Percentiles rank a stretch among this genome's conserved stretches.
Conservation (phyloP, 2,888 invertebrate genomes). For the Melitaea athalia region DNA sequence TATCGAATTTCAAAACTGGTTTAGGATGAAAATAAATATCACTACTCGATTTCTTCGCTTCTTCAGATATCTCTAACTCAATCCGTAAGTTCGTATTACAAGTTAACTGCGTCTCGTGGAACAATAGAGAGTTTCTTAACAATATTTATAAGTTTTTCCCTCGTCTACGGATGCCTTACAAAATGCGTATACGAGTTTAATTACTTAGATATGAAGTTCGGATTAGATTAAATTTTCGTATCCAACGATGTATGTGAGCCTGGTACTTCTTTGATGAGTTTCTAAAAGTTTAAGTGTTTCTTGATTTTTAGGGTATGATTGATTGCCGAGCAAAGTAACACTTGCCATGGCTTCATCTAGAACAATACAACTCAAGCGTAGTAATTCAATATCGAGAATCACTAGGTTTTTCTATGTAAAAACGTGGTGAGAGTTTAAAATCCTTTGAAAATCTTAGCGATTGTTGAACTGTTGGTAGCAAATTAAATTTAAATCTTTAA, state of each 20-base stretch:
- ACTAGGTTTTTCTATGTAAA: no score
- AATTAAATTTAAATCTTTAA: no score
- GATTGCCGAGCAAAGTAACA: no score
- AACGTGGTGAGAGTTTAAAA: no score
- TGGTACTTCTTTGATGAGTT: neutral
- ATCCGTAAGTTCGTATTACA: constrained; percentile 23
- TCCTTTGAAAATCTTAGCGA: no score
- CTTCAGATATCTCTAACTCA: constrained; percentile 25
- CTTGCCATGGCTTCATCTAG: no score
- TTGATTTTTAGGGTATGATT: no score
- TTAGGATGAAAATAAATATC: neutral
- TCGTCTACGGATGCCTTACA: constrained; percentile 23
- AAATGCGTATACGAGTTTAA: constrained; percentile 14
- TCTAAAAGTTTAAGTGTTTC: no score
- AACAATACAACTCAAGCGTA: no score
- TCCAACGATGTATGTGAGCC: constrained; percentile 2
- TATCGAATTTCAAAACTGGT: neutral
- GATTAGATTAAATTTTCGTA: constrained; percentile 13
- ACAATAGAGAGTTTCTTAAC: constrained; percentile 27
- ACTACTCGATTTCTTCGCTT: neutral
- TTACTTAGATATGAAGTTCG: constrained; percentile 4
- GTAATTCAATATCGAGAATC: no score
- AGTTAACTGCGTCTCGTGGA: constrained; percentile 21
- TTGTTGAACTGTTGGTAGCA: no score
- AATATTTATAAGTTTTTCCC: constrained; percentile 26